Percentiles rank a stretch among this genome's conserved stretches.
These are phyloP conservation scores for Plagodis pulveraria DNA, from an alignment of 2,888 invertebrate genomes.

Conservation along the genomic window DNA sequence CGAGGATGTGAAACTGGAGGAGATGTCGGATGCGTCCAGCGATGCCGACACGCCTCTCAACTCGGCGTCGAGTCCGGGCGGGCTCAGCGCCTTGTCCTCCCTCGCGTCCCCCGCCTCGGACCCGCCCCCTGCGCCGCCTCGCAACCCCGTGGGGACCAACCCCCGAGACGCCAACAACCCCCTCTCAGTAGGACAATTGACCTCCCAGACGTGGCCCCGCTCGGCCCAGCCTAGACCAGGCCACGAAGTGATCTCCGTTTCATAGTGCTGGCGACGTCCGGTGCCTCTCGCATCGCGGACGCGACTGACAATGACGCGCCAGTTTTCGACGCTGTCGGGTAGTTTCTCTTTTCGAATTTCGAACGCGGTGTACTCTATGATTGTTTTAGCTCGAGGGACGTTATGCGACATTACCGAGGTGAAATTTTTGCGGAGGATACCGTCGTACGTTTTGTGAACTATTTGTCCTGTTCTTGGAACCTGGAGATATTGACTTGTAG, in stretches of 20 bases:
- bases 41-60: constrained; percentile 81
- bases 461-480: constrained; percentile 40
- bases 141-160: constrained; percentile 95
- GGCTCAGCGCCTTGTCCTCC: constrained; percentile 77
- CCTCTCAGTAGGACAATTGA: constrained; percentile 94
- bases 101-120: constrained; percentile 92
- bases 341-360: constrained; percentile 15
- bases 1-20: constrained; percentile 88
- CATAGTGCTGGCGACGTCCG: constrained; percentile 64
- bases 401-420: constrained; percentile 41
- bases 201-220: constrained; percentile 87
- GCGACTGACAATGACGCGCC: constrained; percentile 34
- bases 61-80: constrained; percentile 80
- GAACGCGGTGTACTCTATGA: constrained; percentile 39
- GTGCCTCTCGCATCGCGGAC: constrained; percentile 24
- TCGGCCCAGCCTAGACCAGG: constrained; percentile 66
- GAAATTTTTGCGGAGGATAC: constrained; percentile 42
- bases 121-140: constrained; percentile 80
- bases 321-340: constrained; percentile 25
- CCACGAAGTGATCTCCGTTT: constrained; percentile 81
- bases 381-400: constrained; percentile 48
- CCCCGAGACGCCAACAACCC: constrained; percentile 97
- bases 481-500: constrained; percentile 30
- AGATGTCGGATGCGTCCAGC: constrained; percentile 88
- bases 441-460: constrained; percentile 33